Percentiles rank a stretch among this genome's conserved stretches.
Evolutionary conservation across 2,888 invertebrate species (phyloP).

Genomic region (Mesochorus sp.): DNA sequence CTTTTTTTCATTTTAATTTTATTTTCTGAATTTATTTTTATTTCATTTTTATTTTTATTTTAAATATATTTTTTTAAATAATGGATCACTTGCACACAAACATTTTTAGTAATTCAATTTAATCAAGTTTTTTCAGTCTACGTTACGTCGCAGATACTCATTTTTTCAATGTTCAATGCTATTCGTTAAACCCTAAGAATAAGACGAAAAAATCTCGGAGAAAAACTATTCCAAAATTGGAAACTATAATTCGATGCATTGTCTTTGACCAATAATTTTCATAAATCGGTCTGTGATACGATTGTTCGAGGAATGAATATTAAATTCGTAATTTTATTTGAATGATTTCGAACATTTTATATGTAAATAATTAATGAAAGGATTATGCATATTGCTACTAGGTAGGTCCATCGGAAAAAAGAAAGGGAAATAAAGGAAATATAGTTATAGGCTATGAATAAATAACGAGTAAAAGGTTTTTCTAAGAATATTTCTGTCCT

Average conservation of each 20-base stretch:
- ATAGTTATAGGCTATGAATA: constrained; percentile 45
- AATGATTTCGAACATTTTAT: not conserved
- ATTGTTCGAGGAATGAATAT: constrained; percentile 48
- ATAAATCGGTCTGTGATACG: not conserved
- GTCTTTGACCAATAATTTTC: constrained; percentile 39
- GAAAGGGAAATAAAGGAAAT: constrained; percentile 22
- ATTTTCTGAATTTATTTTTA: no score
- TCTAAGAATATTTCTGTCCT: constrained; percentile 1
- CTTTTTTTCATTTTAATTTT: not conserved
- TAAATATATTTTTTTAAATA: no score
- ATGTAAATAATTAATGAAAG: not conserved
- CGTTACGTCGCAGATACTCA: not conserved
- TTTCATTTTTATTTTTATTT: no score
- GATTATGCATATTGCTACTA: constrained; percentile 42
- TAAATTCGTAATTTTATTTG: constrained; percentile 21
- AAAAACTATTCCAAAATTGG: not conserved
- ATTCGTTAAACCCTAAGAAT: not conserved
- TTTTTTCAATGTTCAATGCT: not conserved
- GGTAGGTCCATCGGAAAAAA: not conserved
- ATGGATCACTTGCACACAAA: no score
- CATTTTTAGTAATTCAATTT: no score
- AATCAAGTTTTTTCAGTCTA: no score
- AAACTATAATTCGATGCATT: constrained; percentile 3
- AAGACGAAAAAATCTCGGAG: not conserved
- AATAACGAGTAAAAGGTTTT: constrained; percentile 33